Conservation (phyloP, 2,797 vertebrate genomes). For the Lutjanus campechanus region DNA sequence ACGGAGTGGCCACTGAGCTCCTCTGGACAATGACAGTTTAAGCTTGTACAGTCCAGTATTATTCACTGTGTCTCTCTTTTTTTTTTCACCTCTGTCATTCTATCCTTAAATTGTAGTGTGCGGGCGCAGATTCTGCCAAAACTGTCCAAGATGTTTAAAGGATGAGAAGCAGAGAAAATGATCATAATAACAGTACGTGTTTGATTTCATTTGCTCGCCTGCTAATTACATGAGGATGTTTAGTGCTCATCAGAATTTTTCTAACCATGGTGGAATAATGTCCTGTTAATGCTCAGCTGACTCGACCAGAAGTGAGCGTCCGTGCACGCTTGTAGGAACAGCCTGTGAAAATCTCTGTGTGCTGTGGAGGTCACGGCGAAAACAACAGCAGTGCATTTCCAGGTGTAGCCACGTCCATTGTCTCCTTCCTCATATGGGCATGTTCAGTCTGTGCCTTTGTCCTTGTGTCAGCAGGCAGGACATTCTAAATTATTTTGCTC, state of each 20-base stretch:
- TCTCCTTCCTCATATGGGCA: constrained; percentile 85
- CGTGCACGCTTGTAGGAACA: constrained; percentile 48
- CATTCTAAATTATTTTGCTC: constrained; percentile 90
- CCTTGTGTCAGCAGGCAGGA: constrained; percentile 91
- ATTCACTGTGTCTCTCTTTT: constrained; percentile 26
- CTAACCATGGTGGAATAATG: constrained; percentile 43
- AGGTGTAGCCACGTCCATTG: constrained; percentile 85
- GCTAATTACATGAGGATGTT: constrained; percentile 27
- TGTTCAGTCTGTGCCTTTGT: constrained; percentile 87
- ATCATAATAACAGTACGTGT: background rate
- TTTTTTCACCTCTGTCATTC: background rate
- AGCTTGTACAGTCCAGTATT: constrained; percentile 48
- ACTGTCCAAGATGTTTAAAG: background rate
- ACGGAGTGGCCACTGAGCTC: constrained; percentile 56
- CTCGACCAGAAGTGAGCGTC: constrained; percentile 53
- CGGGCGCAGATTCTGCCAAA: background rate
- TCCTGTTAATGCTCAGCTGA: constrained; percentile 55
- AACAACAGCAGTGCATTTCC: constrained; percentile 86
- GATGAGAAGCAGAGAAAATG: background rate
- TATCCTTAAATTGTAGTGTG: background rate
- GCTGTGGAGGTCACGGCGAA: constrained; percentile 85
- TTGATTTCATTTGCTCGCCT: constrained; percentile 11
- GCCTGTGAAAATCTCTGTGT: constrained; percentile 78
- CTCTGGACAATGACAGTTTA: constrained; percentile 68
- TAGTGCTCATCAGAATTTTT: constrained; percentile 55